Percentiles rank a stretch among this genome's conserved stretches.
phyloP scores from a whole-genome alignment of 2,797 vertebrate genomes.

The Australoheros facetus region DNA sequence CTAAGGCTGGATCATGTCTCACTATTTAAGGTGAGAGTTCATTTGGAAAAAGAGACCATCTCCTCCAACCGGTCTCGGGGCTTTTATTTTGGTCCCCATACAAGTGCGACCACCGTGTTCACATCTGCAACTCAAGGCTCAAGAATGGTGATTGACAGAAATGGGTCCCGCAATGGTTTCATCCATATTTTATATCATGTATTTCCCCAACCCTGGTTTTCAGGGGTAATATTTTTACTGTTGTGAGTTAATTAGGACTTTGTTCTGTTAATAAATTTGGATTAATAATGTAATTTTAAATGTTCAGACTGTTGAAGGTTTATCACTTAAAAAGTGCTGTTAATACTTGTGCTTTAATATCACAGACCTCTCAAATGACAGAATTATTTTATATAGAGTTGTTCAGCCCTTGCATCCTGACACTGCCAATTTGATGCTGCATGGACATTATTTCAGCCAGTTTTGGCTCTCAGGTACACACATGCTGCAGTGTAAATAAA shows the following conservation, averaged over 20 bases:
- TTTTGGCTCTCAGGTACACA: slow-evolving; percentile 15
- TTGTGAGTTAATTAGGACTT: neutral
- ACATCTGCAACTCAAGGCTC: neutral
- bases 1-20: too few species aligned
- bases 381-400: neutral
- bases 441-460: neutral
- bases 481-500: slow-evolving; percentile 11
- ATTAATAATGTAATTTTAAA: neutral
- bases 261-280: neutral
- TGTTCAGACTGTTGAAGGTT: neutral
- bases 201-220: neutral
- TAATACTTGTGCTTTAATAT: neutral
- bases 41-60: neutral
- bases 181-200: neutral
- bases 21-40: too few species aligned
- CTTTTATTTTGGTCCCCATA: neutral
- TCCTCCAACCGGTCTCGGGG: neutral
- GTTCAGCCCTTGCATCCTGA: neutral
- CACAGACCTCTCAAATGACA: neutral
- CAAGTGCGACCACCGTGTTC: neutral
- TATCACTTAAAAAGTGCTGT: neutral
- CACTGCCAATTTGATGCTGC: slow-evolving; percentile 6
- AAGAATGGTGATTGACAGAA: neutral
- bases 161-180: neutral
- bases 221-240: neutral